Base-by-base conservation (phyloP, 2,888 invertebrate genomes). In the Synergus gifuensis region DNA sequence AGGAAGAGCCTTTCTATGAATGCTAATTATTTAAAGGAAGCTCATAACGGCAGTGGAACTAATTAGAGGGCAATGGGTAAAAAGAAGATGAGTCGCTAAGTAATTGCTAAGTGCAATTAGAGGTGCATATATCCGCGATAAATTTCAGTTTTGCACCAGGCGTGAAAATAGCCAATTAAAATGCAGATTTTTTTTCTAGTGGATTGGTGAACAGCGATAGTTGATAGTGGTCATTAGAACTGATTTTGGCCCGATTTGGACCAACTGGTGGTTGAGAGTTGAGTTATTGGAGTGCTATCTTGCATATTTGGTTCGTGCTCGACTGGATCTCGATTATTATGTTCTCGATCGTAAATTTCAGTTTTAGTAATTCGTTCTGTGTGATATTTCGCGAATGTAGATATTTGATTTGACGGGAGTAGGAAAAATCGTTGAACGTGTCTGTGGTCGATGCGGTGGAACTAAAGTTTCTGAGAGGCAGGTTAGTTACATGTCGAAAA, bases 401-500 rank as follows among this genome's bases (percentile, higher is more conserved):
- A 73, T 49, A n/a, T 73, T 36, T 36, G 36, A 73, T 54, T 73
- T 46, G 16, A 54, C 36, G 14, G n/a, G 22, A 14, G 22, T 14
- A 9, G 36, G 16, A 16, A n/a, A 49, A 85, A 81, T 82, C 84
- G 82, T 81, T 69, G 82, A 82, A 82, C 77, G 78, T 81, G 81
- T 84, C 80, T 86, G 87, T 80, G 87, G 85, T 86, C 66, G 81
- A 80, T 62, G 81, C 79, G 82, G 83, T 85, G 80, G 83, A 87
- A 89, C 86, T 83, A 84, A 85, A 85, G 86, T 87, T 87, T 86
- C 85, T 76, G 80, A 83, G 83, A 79, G 87, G 80, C 87, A 87
- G 89, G 89, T 89, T 88, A 89, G 88, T 89, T 89, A 86, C 86
- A 87, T 86, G 87, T 86, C 87, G 85, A 88, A 89, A 88, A 86